Conservation (phyloP, 2,113 vertebrate genomes). For the Gallinago undulata region DNA sequence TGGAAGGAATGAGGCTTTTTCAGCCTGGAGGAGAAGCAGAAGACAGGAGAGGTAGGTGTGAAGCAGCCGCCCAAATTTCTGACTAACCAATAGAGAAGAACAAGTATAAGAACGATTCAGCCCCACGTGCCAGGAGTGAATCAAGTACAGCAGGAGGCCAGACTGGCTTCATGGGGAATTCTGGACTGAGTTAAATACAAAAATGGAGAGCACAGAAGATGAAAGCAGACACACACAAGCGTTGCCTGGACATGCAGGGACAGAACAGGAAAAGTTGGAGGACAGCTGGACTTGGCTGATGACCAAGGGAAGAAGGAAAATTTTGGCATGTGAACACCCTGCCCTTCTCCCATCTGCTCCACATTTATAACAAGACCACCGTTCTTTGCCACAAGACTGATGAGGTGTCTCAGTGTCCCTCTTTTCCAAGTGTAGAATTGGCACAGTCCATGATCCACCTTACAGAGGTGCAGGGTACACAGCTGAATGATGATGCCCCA, state of each 20-base stretch:
- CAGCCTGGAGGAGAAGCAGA: not conserved
- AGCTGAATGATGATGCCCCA: not conserved
- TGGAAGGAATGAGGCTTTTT: not conserved
- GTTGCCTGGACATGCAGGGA: not conserved
- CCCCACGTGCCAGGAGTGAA: not conserved
- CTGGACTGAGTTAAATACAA: not conserved
- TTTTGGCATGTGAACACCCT: not conserved
- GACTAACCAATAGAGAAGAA: not conserved
- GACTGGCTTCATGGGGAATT: not conserved
- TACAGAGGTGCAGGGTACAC: not conserved
- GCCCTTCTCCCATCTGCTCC: not conserved
- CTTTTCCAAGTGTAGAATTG: not conserved
- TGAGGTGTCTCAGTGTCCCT: not conserved
- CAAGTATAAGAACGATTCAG: fast-evolving
- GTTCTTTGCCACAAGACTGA: not conserved
- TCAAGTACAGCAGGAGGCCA: not conserved
- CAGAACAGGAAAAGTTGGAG: not conserved
- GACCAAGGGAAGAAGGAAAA: not conserved
- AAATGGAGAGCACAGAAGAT: not conserved
- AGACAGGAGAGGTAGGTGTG: not conserved
- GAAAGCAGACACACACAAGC: not conserved
- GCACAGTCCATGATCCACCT: not conserved
- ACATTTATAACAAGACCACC: not conserved
- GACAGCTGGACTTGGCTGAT: not conserved
- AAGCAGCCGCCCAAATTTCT: not conserved